Percentiles rank a stretch among this genome's conserved stretches.
Evolutionary conservation across 2,797 vertebrate genomes (phyloP).

Genomic region (Tolypeutes matacus): DNA sequence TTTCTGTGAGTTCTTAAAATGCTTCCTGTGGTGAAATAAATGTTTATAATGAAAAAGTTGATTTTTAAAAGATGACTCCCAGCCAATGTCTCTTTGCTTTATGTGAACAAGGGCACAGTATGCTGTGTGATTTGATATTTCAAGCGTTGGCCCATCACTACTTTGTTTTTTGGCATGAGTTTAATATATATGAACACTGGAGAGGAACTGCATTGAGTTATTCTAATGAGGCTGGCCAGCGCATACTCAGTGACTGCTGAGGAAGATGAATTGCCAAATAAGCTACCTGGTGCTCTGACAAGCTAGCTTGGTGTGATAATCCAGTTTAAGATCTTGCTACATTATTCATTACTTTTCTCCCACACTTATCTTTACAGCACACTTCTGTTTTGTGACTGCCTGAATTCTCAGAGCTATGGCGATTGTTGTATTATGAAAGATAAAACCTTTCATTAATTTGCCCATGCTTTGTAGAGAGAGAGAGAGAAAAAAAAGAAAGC

Average conservation of each 20-base stretch:
- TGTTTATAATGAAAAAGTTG: not conserved
- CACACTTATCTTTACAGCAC: slow-evolving; percentile 76
- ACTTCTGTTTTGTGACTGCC: slow-evolving; percentile 73
- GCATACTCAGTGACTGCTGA: slow-evolving; percentile 70
- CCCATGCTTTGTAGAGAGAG: slow-evolving; percentile 62
- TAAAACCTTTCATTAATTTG: slow-evolving; percentile 81
- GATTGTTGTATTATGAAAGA: slow-evolving; percentile 77
- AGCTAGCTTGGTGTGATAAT: slow-evolving; percentile 82
- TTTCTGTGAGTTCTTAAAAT: slow-evolving; percentile 36
- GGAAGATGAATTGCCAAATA: slow-evolving; percentile 80
- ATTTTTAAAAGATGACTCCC: not conserved
- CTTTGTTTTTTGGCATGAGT: slow-evolving; percentile 19
- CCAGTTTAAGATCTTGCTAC: slow-evolving; percentile 82
- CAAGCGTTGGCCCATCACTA: not conserved
- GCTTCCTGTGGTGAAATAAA: not conserved
- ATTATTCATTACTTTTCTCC: slow-evolving; percentile 83
- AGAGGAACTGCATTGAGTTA: slow-evolving; percentile 6
- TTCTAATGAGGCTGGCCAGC: slow-evolving; percentile 78
- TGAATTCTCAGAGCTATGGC: slow-evolving; percentile 62
- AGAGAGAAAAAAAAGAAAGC: slow-evolving; percentile 4
- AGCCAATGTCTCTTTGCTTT: not conserved
- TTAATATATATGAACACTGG: not conserved
- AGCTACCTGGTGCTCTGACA: slow-evolving; percentile 79
- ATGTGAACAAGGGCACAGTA: not conserved
- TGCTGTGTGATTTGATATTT: not conserved